phyloP scores from a whole-genome alignment of 2,113 vertebrate genomes.

The Tinamus guttatus region DNA sequence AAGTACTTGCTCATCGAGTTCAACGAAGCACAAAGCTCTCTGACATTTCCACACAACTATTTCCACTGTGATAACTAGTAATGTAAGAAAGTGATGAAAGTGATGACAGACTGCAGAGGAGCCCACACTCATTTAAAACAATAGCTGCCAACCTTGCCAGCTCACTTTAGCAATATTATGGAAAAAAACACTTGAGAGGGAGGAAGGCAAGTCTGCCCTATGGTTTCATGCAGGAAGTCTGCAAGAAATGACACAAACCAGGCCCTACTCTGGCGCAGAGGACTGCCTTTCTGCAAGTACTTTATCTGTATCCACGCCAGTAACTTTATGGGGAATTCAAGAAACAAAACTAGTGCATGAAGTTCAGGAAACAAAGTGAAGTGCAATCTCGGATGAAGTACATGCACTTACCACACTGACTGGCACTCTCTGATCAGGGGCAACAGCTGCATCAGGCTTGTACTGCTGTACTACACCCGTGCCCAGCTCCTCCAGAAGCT shows the following conservation, averaged over 20 bases:
- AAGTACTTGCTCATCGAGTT: not conserved
- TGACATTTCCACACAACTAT: too few relatives aligned
- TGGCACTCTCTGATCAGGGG: conserved; percentile 80
- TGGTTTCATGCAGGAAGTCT: not conserved
- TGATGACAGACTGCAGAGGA: not conserved
- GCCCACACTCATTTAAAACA: not conserved
- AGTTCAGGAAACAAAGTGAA: not conserved
- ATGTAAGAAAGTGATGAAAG: not conserved
- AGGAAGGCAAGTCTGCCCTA: not conserved
- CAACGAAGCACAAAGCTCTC: not conserved
- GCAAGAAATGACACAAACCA: rapidly evolving
- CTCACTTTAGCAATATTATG: not conserved
- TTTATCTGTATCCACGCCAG: not conserved
- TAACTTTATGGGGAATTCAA: not conserved
- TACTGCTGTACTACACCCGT: conserved; percentile 91
- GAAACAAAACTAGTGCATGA: not conserved
- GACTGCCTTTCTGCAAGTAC: not conserved
- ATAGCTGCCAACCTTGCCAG: not conserved
- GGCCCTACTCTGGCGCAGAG: not conserved
- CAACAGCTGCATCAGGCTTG: conserved; percentile 78
- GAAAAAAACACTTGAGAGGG: not conserved
- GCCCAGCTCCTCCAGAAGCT: conserved; percentile 95
- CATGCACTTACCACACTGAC: conserved; percentile 79
- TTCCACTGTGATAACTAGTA: not conserved
- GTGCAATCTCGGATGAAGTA: not conserved